Evolutionary conservation across 2,113 vertebrate species (phyloP), one percentile per base, ranked within the genome.

Genomic region (Corvus hawaiiensis): DNA sequence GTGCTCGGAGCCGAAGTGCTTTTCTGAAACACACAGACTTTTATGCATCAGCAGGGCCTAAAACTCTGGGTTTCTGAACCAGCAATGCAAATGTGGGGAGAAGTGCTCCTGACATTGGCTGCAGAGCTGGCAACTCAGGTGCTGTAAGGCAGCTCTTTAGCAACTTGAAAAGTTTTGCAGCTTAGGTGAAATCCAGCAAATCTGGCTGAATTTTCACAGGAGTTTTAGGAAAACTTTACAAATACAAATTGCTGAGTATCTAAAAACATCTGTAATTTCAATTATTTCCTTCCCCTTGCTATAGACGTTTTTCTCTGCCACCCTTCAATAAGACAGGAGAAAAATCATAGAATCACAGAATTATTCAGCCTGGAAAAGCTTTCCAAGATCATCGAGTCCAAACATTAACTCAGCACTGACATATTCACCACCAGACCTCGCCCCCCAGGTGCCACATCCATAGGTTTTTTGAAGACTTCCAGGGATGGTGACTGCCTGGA

Each of bases 21-120:
- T 98, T 98, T 99, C 99, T 98, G 96, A 64, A 98, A 98, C 43
- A 96, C 37, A 94, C 1, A 80, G 12, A 73, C 56, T 75, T 61
- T 5, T 33, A 20, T 2, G 3, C 66, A 75, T 76, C 84, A 94
- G 74, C 37, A 37, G 62, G 55, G 55, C 58, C 52, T 22, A 51
- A 21, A 84, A 41, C 52, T 44, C 37, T 12, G 54, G 2, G 27
- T 51, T 72, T 73, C 76, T 81, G 32, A 82, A 32, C 37, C 64
- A 93, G 52, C 49, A 67, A 37, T 6, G 22, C 23, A 63, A 10
- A 22, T 11, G 18, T 44, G 44, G 43, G 51, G 11, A 73, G 67
- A 68, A 74, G 15, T 30, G 21, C 33, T 71, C 81, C 75, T 63
- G 63, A 63, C 41, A 39, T 3, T 11, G 74, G 32, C 51, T 80